phyloP scores from a whole-genome alignment of 2,888 invertebrate genomes.

The Andrena dorsata region DNA sequence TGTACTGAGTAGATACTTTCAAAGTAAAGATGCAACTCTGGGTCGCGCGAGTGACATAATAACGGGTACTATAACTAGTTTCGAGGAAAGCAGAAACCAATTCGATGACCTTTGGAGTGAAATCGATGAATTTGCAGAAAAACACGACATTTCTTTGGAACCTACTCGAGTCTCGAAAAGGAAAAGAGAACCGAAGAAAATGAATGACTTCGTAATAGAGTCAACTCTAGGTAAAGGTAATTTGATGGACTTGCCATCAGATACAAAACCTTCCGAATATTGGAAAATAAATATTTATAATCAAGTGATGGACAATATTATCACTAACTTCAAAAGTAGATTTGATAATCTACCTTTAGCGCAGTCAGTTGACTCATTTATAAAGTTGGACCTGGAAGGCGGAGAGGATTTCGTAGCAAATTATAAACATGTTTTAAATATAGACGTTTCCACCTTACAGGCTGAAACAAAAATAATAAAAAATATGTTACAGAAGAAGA shows the following conservation, averaged over 20 bases:
- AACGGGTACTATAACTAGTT: constrained; percentile 1
- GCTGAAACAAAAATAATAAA: not conserved
- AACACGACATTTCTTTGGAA: constrained; percentile 1
- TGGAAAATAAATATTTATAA: constrained; percentile 1
- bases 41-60: not conserved
- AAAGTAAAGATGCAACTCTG: not conserved
- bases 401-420: not conserved
- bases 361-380: not conserved
- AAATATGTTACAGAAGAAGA: not conserved
- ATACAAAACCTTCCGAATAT: not conserved
- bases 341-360: not conserved
- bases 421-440: not conserved
- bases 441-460: not conserved
- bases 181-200: not conserved
- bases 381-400: not conserved
- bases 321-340: not conserved
- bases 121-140: not conserved
- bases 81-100: not conserved
- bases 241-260: not conserved
- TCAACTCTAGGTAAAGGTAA: constrained; percentile 1
- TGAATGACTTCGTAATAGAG: not conserved
- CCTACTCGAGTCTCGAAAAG: not conserved
- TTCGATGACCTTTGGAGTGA: not conserved
- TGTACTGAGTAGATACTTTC: not conserved
- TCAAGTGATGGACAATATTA: constrained; percentile 2